Percentiles rank a stretch among this genome's conserved stretches.
phyloP scores from a whole-genome alignment of 1,140 invertebrate genomes.

The Tetramorium parvispinum region DNA sequence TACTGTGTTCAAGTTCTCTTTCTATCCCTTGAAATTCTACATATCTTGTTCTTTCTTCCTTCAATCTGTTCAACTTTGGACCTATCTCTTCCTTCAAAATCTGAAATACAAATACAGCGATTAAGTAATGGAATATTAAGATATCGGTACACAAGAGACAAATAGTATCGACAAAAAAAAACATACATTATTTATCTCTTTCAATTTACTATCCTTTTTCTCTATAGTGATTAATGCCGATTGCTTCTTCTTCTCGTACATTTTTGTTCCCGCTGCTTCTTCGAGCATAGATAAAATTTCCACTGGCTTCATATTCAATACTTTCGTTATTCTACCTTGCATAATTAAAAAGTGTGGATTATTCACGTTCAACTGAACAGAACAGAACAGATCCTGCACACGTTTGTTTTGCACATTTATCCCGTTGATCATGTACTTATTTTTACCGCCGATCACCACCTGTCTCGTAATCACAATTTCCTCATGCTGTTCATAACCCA shows the following conservation, averaged over 20 bases:
- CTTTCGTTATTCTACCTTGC: slow-evolving; percentile 99
- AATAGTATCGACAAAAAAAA: slow-evolving; percentile 47
- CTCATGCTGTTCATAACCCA: slow-evolving; percentile 96
- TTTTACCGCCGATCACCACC: slow-evolving; percentile 92
- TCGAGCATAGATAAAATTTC: slow-evolving; percentile 99
- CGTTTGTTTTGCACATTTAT: slow-evolving; percentile 94
- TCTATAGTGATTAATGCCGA: slow-evolving; percentile 95
- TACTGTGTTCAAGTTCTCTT: slow-evolving; percentile 94
- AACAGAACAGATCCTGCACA: slow-evolving; percentile 97
- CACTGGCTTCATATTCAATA: slow-evolving; percentile 99
- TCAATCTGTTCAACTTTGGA: slow-evolving; percentile 94
- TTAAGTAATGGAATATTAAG: slow-evolving; percentile 33
- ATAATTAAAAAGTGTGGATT: slow-evolving; percentile 99
- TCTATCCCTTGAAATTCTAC: slow-evolving; percentile 95
- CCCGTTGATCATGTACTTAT: slow-evolving; percentile 98
- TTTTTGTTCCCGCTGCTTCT: slow-evolving; percentile 98
- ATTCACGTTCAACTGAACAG: slow-evolving; percentile 99
- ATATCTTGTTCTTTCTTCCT: slow-evolving; percentile 94
- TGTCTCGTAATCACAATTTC: slow-evolving; percentile 98
- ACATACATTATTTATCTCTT: slow-evolving; percentile 93
- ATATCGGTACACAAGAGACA: not conserved
- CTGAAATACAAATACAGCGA: slow-evolving; percentile 83
- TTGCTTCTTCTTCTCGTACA: slow-evolving; percentile 98
- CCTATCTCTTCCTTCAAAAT: slow-evolving; percentile 95
- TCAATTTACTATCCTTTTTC: slow-evolving; percentile 97